phyloP scores from a whole-genome alignment of 2,113 vertebrate genomes.

The Perca flavescens region DNA sequence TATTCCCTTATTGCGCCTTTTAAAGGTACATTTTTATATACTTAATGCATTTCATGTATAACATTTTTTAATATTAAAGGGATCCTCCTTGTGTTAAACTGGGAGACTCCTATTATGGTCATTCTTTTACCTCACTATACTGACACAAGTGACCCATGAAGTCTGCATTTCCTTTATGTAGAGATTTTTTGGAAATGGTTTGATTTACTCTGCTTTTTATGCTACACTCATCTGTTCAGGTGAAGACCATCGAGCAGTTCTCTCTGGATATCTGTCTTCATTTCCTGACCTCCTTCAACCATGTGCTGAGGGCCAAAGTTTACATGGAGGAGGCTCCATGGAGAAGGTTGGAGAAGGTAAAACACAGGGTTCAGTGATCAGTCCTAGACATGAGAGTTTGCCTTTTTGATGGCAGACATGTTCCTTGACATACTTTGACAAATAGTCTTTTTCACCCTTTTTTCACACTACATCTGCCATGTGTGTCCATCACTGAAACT shows the following conservation, averaged over 20 bases:
- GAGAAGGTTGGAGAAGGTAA: constrained; percentile 90
- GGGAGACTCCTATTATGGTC: background rate
- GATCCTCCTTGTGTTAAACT: background rate
- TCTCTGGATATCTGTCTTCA: constrained; percentile 89
- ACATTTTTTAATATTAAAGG: background rate
- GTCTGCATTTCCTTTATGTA: background rate
- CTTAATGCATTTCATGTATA: background rate
- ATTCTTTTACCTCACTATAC: background rate
- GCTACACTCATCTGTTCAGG: constrained; percentile 73
- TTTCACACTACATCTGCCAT: background rate
- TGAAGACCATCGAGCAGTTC: constrained; percentile 89
- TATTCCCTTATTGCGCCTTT: background rate
- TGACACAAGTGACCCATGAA: background rate
- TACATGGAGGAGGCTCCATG: constrained; percentile 90
- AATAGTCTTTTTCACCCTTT: too few relatives aligned
- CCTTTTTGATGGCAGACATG: background rate
- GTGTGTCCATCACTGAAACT: background rate
- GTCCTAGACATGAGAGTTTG: background rate
- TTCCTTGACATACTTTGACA: background rate
- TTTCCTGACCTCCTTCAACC: constrained; percentile 90
- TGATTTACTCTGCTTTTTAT: background rate
- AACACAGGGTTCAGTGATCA: background rate
- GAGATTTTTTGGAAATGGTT: background rate
- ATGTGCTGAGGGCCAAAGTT: constrained; percentile 86
- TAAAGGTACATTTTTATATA: background rate